Percentiles rank a stretch among this genome's conserved stretches.
These are phyloP conservation scores for Melanargia galathea DNA, from an alignment of 2,888 invertebrate genomes.

Conservation along the genomic window DNA sequence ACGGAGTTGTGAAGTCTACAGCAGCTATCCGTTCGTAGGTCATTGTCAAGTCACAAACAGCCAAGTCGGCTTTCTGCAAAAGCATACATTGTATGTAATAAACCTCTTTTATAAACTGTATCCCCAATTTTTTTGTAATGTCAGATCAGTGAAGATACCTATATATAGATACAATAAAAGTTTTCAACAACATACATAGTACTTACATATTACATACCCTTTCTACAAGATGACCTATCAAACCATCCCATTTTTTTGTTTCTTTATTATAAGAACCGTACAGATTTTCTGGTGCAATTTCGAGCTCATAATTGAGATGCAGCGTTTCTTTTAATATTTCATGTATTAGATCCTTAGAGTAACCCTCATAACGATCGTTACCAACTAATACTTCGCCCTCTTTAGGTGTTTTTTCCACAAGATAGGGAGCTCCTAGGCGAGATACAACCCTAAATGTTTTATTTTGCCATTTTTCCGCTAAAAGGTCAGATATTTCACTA, in stretches of 20 bases:
- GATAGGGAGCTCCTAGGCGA: slow-evolving; percentile 88
- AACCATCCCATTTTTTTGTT: slow-evolving; percentile 90
- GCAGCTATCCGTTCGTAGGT: slow-evolving; percentile 94
- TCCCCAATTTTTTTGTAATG: too few relatives aligned
- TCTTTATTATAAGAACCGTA: slow-evolving; percentile 87
- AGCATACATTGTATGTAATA: too few relatives aligned
- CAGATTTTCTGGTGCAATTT: slow-evolving; percentile 86
- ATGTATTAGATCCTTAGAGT: slow-evolving; percentile 93
- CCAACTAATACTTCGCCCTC: slow-evolving; percentile 84
- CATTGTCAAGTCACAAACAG: slow-evolving; percentile 97
- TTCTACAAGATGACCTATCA: slow-evolving; percentile 89
- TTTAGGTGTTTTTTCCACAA: slow-evolving; percentile 80
- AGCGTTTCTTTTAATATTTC: slow-evolving; percentile 82
- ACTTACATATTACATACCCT: too few relatives aligned
- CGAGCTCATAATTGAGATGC: slow-evolving; percentile 85
- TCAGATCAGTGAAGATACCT: too few relatives aligned
- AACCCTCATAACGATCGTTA: slow-evolving; percentile 92
- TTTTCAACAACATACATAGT: too few relatives aligned
- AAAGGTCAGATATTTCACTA: slow-evolving; percentile 65
- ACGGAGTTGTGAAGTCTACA: slow-evolving; percentile 98
- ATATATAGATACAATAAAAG: too few relatives aligned
- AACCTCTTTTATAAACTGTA: too few relatives aligned
- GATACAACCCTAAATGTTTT: slow-evolving; percentile 84
- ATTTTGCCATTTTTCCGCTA: slow-evolving; percentile 81
- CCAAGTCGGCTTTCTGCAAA: slow-evolving; percentile 94